Evolutionary conservation across 2,797 vertebrate species (phyloP).

Genomic region (Arctocebus calabarensis): DNA sequence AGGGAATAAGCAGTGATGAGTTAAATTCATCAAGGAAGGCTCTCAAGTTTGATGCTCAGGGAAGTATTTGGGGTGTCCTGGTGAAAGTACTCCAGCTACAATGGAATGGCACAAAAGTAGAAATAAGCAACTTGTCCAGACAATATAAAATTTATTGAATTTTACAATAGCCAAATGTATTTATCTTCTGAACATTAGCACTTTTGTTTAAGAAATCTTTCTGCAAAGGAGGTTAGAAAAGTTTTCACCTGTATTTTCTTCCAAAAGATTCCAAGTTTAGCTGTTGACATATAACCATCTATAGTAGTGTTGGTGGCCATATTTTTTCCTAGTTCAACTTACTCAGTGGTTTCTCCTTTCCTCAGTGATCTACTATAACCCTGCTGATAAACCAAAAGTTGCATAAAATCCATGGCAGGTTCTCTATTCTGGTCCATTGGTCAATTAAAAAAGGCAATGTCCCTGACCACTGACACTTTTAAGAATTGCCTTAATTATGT

Average conservation of each 20-base stretch:
- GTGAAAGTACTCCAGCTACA: background rate
- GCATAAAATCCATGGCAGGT: background rate
- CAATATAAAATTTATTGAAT: background rate
- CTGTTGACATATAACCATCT: background rate
- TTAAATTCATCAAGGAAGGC: background rate
- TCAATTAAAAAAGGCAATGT: conserved; percentile 17
- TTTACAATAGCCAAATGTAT: conserved; percentile 61
- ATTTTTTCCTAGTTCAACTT: background rate
- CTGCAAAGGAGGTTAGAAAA: conserved; percentile 20
- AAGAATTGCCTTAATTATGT: background rate
- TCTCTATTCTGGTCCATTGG: background rate
- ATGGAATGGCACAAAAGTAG: background rate
- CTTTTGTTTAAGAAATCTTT: conserved; percentile 48
- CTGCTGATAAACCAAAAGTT: background rate
- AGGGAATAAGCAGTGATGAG: background rate
- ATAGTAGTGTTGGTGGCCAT: background rate
- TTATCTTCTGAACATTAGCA: conserved; percentile 31
- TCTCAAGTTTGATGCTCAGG: background rate
- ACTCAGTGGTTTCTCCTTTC: background rate
- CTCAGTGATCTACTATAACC: background rate
- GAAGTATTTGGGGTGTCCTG: background rate
- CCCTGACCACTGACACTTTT: background rate
- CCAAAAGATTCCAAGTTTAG: conserved; percentile 43
- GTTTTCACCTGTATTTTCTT: background rate
- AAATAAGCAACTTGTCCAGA: background rate